Conservation (phyloP, 2,888 invertebrate species). For the Epirrita christyi region DNA sequence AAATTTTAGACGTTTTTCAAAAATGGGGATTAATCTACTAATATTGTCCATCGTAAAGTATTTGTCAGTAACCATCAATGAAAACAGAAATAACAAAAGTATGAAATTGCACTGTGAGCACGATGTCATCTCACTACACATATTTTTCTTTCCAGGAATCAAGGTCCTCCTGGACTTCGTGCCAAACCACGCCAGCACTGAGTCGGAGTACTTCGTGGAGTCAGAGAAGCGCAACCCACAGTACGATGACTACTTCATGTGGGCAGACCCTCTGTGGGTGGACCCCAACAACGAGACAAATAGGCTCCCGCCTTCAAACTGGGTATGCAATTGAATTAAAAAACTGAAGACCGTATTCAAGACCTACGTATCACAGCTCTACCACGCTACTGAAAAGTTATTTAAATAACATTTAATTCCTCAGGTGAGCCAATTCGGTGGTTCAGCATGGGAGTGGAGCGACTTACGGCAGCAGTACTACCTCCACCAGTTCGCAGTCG, state of each 20-base stretch:
- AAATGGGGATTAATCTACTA: too few species aligned
- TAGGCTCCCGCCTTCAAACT: slow-evolving; percentile 79
- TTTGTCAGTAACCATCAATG: too few species aligned
- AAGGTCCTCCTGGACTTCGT: slow-evolving; percentile 88
- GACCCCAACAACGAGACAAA: slow-evolving; percentile 61
- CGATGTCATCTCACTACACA: neutral
- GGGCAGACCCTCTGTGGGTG: slow-evolving; percentile 85
- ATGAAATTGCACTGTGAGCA: too few species aligned
- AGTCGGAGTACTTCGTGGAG: slow-evolving; percentile 92
- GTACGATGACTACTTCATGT: slow-evolving; percentile 91
- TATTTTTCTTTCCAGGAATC: slow-evolving; percentile 53
- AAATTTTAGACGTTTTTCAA: too few species aligned
- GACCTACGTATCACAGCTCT: too few species aligned
- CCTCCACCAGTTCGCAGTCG: slow-evolving; percentile 86
- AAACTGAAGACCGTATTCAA: too few species aligned
- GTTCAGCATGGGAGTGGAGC: slow-evolving; percentile 89
- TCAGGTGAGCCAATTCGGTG: slow-evolving; percentile 84
- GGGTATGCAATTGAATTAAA: slow-evolving; percentile 59
- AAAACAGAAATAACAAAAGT: too few species aligned
- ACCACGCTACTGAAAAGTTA: too few species aligned
- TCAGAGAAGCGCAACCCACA: slow-evolving; percentile 86
- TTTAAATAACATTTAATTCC: neutral
- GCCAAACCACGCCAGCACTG: slow-evolving; percentile 88
- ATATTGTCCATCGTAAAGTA: too few species aligned
- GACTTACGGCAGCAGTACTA: slow-evolving; percentile 86